Base-by-base conservation (phyloP, 1,140 invertebrate genomes). In the Pararge aegeria region DNA sequence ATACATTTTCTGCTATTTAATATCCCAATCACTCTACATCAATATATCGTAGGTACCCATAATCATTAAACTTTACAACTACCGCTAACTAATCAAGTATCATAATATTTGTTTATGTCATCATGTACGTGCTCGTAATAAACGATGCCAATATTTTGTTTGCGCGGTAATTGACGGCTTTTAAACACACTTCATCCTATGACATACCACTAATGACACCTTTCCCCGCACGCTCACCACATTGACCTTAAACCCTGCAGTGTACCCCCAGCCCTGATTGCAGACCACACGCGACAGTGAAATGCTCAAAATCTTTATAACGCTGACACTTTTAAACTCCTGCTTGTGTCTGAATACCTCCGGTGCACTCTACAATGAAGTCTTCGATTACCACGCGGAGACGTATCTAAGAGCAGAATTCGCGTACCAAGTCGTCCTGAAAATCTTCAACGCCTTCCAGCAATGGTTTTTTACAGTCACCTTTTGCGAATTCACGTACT, bases 401-500 rank as follows among this genome's bases (percentile, higher is more conserved):
- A 83, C 83, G 1, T 37, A 44, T 19, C 12, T 54, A 5, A 89
- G 82, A 75, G 74, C 82, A 5, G 64, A 74, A 44, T 82, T 68
- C 38, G 86, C 86, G 0, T 72, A 65, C 37, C 64, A 83, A 60
- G 81, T 87, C 0, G 86, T 87, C 6, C 52, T 75, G n/a, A 85
- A 85, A 72, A 80, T 89, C 27, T 85, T 83, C 53, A 85, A 85
- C 29, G 78, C 81, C 6, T 89, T 87, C 65, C 64, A 67, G 5
- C 86, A 87, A 57, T 87, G 83, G 86, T 87, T 79, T 53, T 87
- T 85, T 40, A 89, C 86, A 0, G 71, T 87, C 12, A 85, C 83
- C 0, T 87, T 85, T 48, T 89, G 86, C 58, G 82, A 89, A 20
- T 89, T 87, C 46, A 86, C 84, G 0, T 87, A 87, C 53, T 87